Base-by-base conservation (phyloP, 2,797 vertebrate species). In the Margarornis squamiger region DNA sequence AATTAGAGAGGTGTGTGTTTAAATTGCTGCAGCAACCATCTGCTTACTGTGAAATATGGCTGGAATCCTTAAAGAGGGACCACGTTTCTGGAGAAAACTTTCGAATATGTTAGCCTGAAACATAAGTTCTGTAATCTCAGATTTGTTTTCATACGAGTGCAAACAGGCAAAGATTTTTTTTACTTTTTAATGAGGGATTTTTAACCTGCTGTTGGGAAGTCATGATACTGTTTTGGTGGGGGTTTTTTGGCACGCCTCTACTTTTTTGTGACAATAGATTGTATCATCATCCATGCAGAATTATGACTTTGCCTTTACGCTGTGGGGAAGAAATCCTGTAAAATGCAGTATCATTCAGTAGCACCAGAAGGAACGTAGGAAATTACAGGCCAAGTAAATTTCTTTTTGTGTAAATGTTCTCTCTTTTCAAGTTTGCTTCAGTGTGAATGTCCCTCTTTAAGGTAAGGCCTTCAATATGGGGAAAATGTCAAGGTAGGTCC, bases 381-480 rank as follows among this genome's bases (percentile, higher is more conserved):
- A 95, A 97, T 96, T 95, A 93, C 96, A 63, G 96, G 98, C 97
- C 97, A 77, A 98, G 97, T 98, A 98, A 98, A 98, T 97, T 97
- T 98, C 91, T 98, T 97, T 98, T 97, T 98, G 98, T 98, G 75
- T 98, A 90, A 98, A 83, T 98, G 97, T 98, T 98, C 98, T 98
- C 96, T 98, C 97, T 98, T 98, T 98, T 98, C 98, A 98, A 98
- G 98, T 98, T 98, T 97, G 98, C 98, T 97, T 98, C 98, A 98
- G 98, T 98, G 97, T 98, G 98, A 98, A 97, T 97, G 97, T 97
- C 98, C 98, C 97, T 98, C 97, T 98, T 97, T 98, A 97, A 98
- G 98, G 98, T 98, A 98, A 98, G 98, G 98, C 97, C 97, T 97
- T 97, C 98, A 97, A 66, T 97, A 90, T 98, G 97, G 97, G 97